Evolutionary conservation across 1,140 invertebrate species (phyloP), one percentile per base, ranked within the genome.

Genomic region (Homalodisca vitripennis): DNA sequence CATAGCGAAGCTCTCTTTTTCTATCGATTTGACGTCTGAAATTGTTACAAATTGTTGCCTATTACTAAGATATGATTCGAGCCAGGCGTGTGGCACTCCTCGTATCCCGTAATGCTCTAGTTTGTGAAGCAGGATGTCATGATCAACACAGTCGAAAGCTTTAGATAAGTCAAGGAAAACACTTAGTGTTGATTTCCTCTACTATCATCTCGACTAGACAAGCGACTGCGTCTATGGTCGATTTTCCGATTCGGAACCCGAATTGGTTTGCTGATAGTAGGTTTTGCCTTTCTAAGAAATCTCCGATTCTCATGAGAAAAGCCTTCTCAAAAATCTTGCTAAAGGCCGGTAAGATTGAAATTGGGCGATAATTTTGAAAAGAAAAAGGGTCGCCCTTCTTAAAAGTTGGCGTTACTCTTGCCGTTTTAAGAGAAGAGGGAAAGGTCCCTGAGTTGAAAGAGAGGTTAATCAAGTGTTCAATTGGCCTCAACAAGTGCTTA

Each of bases 281-380:
- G 1, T 65, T 65, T 1, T 65, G 31, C 34, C 34, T 65, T 32
- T 65, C 30, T 17, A 65, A 62, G 26, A 29, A 62, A 62, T 62
- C 26, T 29, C 26, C 17, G 2, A 62, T 17, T 14, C 30, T 26
- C 24, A 29, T 3, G 27, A 29, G 57, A 3, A 62, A 29, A 62
- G 27, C 14, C n/a, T n/a, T 29, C 14, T 62, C 57, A 29, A 62
- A 24, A 3, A 62, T 30, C 30, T 62, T 62, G 14, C 24, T 29
- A 29, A 62, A 30, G 30, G 27, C 30, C 27, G 57, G 57, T 10
- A 30, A 29, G 1, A 62, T 26, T 14, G 63, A 65, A 20, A 65
- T 65, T 65, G 26, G 63, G 34, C 26, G 31, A 10, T 65, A 65
- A 13, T 41, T 65, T 32, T 31, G 1, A 2, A 26, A 1, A 13